Evolutionary conservation across 2,797 vertebrate species (phyloP), one percentile per base, ranked within the genome.

Genomic region (Aulostomus chinensis): DNA sequence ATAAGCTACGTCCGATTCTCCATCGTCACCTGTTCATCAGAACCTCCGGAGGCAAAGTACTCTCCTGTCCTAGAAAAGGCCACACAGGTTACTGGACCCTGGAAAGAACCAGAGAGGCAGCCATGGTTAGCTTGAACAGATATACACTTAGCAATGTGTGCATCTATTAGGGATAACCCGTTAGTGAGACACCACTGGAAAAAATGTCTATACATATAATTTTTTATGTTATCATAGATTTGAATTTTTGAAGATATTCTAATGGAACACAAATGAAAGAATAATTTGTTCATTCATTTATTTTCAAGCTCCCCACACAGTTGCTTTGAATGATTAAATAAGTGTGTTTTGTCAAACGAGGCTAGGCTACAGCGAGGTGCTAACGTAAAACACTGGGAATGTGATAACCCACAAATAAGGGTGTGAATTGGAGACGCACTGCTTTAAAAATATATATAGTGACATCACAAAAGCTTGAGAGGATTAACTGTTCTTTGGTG

Each of bases 11-110:
- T 58, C 2, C 4, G 2, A 8, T 3, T 14, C 2, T 46, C 26
- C 8, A 12, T 67, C 2, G 47, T 77, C 77, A 98, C 97, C 91
- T 98, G 97, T 56, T 97, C 94, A 77, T 99, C 97, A 45, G 93
- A 91, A 11, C 96, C 93, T 55, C 95, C 97, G 15, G 96, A 97
- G 9, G 95, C 93, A 81, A 98, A 96, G 48, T 87, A 89, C 7
- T 96, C 93, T 51, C 96, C 96, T 0, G 86, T 85, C 79, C 87
- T 91, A 50, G 96, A 98, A 79, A 98, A 99, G 0, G 86, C 80
- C 64, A 97, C 94, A 53, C 90, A 91, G 40, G 89, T 94, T 39
- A 90, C 96, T 46, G 94, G 85, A n/a, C 96, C 96, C 96, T 98
- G 59, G 2, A 13, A 17, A 9, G 42, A 53, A 33, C 38, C 3